Evolutionary conservation across 2,888 invertebrate genomes (phyloP).

Genomic region (Amphimallon solstitiale): DNA sequence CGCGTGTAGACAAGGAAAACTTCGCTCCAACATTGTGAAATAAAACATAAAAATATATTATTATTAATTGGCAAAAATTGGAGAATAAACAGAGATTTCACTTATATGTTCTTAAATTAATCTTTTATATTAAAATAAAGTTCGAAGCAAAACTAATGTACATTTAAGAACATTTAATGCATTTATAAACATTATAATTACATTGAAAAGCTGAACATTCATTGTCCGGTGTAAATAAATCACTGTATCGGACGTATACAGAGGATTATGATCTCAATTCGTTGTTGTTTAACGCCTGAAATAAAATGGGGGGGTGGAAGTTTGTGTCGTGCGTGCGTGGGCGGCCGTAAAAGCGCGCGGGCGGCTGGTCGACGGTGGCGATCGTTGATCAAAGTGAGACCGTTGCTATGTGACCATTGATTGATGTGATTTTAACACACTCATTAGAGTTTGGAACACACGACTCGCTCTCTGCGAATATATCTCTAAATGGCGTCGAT

Average conservation of each 20-base stretch:
- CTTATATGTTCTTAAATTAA: too few relatives aligned
- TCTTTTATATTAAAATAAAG: too few relatives aligned
- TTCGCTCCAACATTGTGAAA: too few relatives aligned
- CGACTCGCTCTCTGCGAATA: conserved; percentile 40
- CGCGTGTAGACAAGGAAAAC: too few relatives aligned
- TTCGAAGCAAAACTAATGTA: too few relatives aligned
- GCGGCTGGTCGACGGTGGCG: conserved; percentile 45
- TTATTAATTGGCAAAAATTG: too few relatives aligned
- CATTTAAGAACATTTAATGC: too few relatives aligned
- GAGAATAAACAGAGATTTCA: too few relatives aligned
- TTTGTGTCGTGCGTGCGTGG: conserved; percentile 3
- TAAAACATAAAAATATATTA: too few relatives aligned
- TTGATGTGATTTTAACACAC: conserved; percentile 62
- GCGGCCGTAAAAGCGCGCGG: conserved; percentile 34
- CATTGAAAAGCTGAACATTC: too few relatives aligned
- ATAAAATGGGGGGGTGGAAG: conserved; percentile 25
- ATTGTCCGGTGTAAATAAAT: too few relatives aligned
- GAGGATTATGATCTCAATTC: conserved; percentile 12
- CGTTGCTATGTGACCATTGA: conserved; percentile 61
- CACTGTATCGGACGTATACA: neutral
- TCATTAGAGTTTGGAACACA: conserved; percentile 54
- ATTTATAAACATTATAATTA: too few relatives aligned
- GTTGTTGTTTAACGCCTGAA: conserved; percentile 29
- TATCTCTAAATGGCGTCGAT: conserved; percentile 52
- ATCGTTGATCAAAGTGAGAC: conserved; percentile 55